A percentile compares a stretch with the other conserved stretches of the same genome.
phyloP scores from a whole-genome alignment of 2,113 vertebrate species.

The Pristiophorus japonicus region DNA sequence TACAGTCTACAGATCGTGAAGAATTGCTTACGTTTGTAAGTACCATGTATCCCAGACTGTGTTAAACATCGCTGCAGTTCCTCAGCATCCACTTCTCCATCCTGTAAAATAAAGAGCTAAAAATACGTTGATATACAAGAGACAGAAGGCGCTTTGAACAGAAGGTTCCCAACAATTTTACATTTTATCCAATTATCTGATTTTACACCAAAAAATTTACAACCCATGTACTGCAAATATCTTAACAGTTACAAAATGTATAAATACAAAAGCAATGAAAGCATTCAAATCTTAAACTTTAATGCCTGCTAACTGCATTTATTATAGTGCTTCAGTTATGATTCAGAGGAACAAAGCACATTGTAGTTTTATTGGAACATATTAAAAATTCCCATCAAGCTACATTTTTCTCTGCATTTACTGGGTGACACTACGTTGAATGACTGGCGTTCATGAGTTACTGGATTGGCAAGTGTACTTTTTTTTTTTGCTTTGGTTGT shows the following conservation, averaged over 20 bases:
- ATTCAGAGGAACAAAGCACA: background rate
- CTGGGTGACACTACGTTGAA: background rate
- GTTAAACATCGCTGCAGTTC: slow-evolving; percentile 80
- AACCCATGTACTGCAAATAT: background rate
- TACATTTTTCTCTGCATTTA: background rate
- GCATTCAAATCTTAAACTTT: background rate
- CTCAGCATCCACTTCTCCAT: slow-evolving; percentile 74
- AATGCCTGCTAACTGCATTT: background rate
- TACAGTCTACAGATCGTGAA: background rate
- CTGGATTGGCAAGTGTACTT: background rate
- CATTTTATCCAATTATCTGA: background rate
- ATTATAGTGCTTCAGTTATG: background rate
- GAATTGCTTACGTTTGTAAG: slow-evolving; percentile 65
- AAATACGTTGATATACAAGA: background rate
- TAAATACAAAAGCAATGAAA: background rate
- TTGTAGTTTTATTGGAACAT: background rate
- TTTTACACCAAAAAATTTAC: background rate
- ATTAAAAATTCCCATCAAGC: background rate
- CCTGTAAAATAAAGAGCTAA: slow-evolving; percentile 49
- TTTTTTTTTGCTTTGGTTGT: background rate
- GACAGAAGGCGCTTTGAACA: background rate
- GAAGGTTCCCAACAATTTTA: background rate
- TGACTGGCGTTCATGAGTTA: background rate
- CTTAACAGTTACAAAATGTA: background rate
- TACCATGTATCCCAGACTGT: slow-evolving; percentile 70